phyloP scores from a whole-genome alignment of 1,140 invertebrate genomes.

The Bombus affinis region DNA sequence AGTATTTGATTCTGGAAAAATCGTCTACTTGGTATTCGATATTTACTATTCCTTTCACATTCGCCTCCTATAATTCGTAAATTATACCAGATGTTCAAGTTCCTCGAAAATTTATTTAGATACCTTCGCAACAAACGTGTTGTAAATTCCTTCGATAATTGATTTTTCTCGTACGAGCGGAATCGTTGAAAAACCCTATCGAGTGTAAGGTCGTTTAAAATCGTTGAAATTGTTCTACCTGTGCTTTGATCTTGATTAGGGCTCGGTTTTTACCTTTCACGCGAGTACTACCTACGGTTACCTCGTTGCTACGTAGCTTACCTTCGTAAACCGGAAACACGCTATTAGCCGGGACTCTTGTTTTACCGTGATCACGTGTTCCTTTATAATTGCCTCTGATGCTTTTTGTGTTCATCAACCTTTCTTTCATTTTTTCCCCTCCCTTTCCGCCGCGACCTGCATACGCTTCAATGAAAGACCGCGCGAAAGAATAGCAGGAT shows the following conservation, averaged over 20 bases:
- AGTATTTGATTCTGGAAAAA: background rate
- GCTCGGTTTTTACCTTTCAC: constrained; percentile 26
- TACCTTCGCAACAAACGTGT: background rate
- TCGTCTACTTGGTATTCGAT: too few species aligned
- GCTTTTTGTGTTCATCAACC: constrained; percentile 39
- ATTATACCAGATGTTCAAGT: too few species aligned
- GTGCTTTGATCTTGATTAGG: constrained; percentile 24
- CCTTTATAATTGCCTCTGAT: constrained; percentile 42
- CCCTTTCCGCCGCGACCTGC: background rate
- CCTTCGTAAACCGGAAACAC: constrained; percentile 53
- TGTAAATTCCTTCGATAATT: background rate
- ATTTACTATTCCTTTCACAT: too few species aligned
- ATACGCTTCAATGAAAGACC: background rate
- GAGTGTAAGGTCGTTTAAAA: background rate
- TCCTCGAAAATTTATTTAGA: background rate
- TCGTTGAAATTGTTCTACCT: background rate
- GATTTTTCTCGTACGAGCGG: background rate
- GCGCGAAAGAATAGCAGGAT: constrained; percentile 6
- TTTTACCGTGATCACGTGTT: constrained; percentile 52
- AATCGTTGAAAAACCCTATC: background rate
- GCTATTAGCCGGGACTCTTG: constrained; percentile 57
- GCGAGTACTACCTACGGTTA: constrained; percentile 7
- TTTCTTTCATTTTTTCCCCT: background rate
- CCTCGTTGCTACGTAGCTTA: constrained; percentile 31
- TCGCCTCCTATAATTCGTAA: too few species aligned